These are phyloP conservation scores for Lysiphlebus fabarum DNA, from an alignment of 1,140 invertebrate genomes.

Conservation along the genomic window DNA sequence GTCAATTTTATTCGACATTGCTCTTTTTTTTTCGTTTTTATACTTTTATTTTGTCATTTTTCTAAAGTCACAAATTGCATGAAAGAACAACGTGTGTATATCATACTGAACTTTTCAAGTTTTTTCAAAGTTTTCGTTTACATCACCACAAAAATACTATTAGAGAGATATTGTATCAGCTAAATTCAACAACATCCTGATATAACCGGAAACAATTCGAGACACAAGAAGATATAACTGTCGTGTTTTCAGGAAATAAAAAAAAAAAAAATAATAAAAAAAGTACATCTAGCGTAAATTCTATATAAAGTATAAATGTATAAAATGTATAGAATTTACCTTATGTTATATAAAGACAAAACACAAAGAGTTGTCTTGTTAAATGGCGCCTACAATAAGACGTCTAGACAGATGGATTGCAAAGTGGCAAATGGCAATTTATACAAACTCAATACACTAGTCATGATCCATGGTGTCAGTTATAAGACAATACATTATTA, in stretches of 20 bases:
- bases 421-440: slow-evolving; percentile 14
- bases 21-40: slow-evolving; percentile 1
- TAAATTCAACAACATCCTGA: no score
- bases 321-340: no score
- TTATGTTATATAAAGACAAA: no score
- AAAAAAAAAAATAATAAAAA: no score
- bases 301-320: no score
- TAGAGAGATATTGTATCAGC: background rate
- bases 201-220: no score
- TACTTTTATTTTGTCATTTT: slow-evolving; percentile 6
- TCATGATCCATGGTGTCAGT: no score
- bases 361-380: background rate
- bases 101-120: background rate
- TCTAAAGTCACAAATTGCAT: no score
- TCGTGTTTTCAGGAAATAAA: no score
- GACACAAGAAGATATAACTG: no score
- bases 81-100: background rate
- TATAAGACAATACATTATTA: slow-evolving; percentile 4
- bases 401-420: slow-evolving; percentile 13
- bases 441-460: background rate
- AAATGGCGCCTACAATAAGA: slow-evolving; percentile 2
- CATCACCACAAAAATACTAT: slow-evolving; percentile 14
- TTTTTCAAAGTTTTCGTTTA: slow-evolving; percentile 12
- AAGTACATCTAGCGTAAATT: no score
- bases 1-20: slow-evolving; percentile 33